Conservation (phyloP, 2,113 vertebrate genomes). For the Callospermophilus lateralis region DNA sequence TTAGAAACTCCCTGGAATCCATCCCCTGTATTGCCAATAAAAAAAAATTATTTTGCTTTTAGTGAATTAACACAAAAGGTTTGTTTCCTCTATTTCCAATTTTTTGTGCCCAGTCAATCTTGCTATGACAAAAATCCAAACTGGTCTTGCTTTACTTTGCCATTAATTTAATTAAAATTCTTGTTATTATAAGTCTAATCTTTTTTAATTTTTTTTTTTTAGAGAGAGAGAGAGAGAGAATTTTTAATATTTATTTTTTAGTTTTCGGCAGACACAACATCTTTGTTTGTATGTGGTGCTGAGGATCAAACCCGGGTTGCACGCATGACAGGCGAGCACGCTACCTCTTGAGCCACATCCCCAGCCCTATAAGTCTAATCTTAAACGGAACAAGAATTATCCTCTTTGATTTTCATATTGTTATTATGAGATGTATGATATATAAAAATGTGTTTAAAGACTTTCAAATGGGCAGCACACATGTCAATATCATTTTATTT, state of each 20-base stretch:
- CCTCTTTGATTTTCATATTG: neutral
- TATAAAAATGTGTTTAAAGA: neutral
- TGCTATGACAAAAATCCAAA: neutral
- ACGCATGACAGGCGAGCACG: no score
- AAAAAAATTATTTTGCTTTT: neutral
- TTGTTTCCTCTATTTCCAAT: neutral
- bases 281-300: no score
- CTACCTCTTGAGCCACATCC: no score
- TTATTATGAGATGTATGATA: neutral
- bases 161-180: neutral
- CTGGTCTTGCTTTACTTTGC: neutral
- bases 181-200: neutral
- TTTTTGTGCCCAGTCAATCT: neutral
- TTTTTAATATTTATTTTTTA: no score
- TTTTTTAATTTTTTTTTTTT: no score
- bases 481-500: no score
- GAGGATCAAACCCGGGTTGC: no score
- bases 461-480: neutral
- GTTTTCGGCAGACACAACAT: no score
- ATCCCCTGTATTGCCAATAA: no score
- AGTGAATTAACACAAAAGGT: neutral
- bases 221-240: no score
- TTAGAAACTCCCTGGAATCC: no score
- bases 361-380: neutral
- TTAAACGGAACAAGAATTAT: neutral